A percentile compares a stretch with the other conserved stretches of the same genome.
These are phyloP conservation scores for Pheosia tremula DNA, from an alignment of 2,888 invertebrate genomes.

Conservation along the genomic window DNA sequence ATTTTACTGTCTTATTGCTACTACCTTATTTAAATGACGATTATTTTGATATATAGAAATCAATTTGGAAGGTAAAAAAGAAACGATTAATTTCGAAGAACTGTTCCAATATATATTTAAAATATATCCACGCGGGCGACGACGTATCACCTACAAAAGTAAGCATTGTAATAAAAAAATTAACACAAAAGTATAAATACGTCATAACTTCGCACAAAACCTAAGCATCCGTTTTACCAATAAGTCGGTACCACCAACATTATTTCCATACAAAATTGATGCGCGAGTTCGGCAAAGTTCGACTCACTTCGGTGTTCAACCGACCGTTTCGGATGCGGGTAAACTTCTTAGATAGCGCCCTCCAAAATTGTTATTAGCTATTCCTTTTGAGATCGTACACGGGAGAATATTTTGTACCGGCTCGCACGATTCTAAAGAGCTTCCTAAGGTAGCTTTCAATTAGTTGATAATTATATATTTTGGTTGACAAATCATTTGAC, in stretches of 20 bases:
- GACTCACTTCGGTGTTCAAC: slow-evolving; percentile 20
- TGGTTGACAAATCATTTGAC: too few species aligned
- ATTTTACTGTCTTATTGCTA: too few species aligned
- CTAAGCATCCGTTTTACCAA: slow-evolving; percentile 5
- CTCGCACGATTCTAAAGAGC: neutral
- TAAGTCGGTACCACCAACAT: slow-evolving; percentile 7
- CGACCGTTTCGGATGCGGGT: slow-evolving; percentile 22
- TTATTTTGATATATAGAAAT: too few species aligned
- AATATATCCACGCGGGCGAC: too few species aligned
- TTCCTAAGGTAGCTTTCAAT: too few species aligned
- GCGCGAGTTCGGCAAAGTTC: slow-evolving; percentile 25
- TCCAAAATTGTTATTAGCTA: slow-evolving; percentile 33
- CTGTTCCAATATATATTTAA: too few species aligned
- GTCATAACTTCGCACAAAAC: neutral
- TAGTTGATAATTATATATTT: too few species aligned
- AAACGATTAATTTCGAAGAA: too few species aligned
- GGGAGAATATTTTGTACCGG: neutral
- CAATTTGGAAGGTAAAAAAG: too few species aligned
- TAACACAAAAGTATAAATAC: neutral
- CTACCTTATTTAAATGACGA: too few species aligned
- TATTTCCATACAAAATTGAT: slow-evolving; percentile 22
- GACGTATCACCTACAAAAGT: too few species aligned
- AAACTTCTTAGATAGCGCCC: slow-evolving; percentile 24
- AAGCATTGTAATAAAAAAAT: too few species aligned
- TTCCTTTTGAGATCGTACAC: slow-evolving; percentile 7